Evolutionary conservation across 2,888 invertebrate species (phyloP), one percentile per base, ranked within the genome.

Genomic region (Amphiduros pacificus): DNA sequence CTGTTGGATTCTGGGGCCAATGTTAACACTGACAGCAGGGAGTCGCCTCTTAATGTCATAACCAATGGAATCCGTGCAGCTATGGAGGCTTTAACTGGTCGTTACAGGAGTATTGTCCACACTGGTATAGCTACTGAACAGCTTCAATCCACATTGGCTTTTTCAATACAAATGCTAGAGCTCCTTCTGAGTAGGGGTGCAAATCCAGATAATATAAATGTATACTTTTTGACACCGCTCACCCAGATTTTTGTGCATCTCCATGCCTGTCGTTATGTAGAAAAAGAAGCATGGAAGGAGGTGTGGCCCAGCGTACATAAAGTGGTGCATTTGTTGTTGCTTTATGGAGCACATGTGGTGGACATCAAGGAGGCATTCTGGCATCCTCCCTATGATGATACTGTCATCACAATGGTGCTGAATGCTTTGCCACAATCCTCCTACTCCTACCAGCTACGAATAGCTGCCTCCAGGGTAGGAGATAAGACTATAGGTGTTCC

Each of bases 231-330:
- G 28, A 51, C 51, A n/a, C 51, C 51, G 2, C 51, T 51, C 11
- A 51, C 51, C 6, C 51, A 51, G 28, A 51, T 51, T 28, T 51
- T 51, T 28, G 51, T 51, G 4, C 51, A 51, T 14, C 51, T 51
- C 2, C 29, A 51, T 29, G 27, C 51, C 51, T 29, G 29, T 29
- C 27, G 51, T 14, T 51, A 51, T 20, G 51, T 51, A 14, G 51
- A 51, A 14, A 22, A 11, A 2, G 51, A 26, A 2, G 51, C 51
- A 14, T 20, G 27, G 51, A n/a, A 28, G 2, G 51, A 51, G 28
- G 51, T 51, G 51, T 51, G 51, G 51, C 51, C 51, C 2, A 28
- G 51, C 2, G 51, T 51, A 22, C 51, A 29, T 2, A 28, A 51
- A 29, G 51, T 51, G 2, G 27, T 51, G n/a, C 51, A 29, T 2